A percentile compares a stretch with the other conserved stretches of the same genome.
Evolutionary conservation across 1,140 invertebrate genomes (phyloP).

Genomic region (Rhizoglyphus robini): DNA sequence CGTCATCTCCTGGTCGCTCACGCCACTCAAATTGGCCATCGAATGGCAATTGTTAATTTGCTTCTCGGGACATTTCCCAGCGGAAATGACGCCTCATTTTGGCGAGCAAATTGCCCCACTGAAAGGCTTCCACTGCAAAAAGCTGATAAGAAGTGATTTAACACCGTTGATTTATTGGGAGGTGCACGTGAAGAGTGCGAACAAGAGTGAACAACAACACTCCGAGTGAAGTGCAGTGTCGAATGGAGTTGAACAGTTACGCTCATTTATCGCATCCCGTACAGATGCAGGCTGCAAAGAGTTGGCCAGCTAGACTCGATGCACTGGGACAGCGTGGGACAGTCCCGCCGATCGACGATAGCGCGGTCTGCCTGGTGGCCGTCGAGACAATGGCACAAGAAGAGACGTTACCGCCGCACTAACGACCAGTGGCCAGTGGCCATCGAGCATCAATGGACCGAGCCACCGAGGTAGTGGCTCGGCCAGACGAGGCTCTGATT

Average conservation of each 20-base stretch:
- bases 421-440: neutral
- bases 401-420: neutral
- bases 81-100: constrained; percentile 7
- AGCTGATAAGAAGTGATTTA: constrained; percentile 5
- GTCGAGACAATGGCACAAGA: too few species aligned
- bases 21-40: too few species aligned
- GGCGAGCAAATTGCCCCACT: neutral
- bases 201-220: too few species aligned
- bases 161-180: neutral
- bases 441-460: neutral
- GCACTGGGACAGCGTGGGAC: too few species aligned
- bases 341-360: too few species aligned
- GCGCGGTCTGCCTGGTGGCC: too few species aligned
- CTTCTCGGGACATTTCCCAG: constrained; percentile 9
- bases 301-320: neutral
- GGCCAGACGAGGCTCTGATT: too few species aligned
- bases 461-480: neutral
- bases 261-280: constrained; percentile 2
- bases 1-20: neutral
- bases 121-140: constrained; percentile 6
- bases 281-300: too few species aligned
- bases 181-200: neutral
- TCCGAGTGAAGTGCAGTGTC: too few species aligned
- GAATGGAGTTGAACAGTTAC: too few species aligned
- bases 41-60: too few species aligned